Base-by-base conservation (phyloP, 2,113 vertebrate species). In the Heterotis niloticus region DNA sequence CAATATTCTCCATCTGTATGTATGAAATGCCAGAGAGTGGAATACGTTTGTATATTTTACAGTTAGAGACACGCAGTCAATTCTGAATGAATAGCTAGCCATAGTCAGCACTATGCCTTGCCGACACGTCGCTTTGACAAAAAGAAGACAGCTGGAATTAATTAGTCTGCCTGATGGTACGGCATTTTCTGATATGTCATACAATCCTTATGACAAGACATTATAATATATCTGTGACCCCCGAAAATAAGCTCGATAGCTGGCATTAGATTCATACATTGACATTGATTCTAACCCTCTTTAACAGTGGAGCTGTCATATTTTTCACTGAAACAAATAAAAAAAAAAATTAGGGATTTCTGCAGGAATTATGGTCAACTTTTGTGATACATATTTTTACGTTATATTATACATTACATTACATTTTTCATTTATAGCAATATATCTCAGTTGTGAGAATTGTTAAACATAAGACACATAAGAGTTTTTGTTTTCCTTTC, bases 241-340 rank as follows among this genome's bases (percentile, higher is more conserved):
- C 71, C 28, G 71, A 74, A 74, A 74, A 57, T 59, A 59, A 26
- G 71, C 71, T 74, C 71, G 57, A 51, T 74, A 74, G 26, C 54
- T 26, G 71, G 71, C 71, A 74, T 59, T 74, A 74, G 71, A 26
- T 74, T 57, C 71, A 74, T 23, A 52, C 5, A 74, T 74, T 74
- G 71, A 74, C 71, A 74, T 59, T 74, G 71, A 74, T 74, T 74
- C 57, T 74, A 74, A 74, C 71, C 71, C 57, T 74, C 54, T 74
- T 74, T 74, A 74, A 74, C 71, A 74, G 54, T 52, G 51, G 23
- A 54, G 52, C 71, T 74, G 71, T 59, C 71, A 74, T 74, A 54
- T 74, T 74, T 51, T 57, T 74, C 52, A 54, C 18, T 28, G 54
- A 28, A 74, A 74, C 54, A 74, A 74, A 74, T 26, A 74, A 59